Conservation (phyloP, 2,888 invertebrate genomes). For the Acanthosepion pharaonis region DNA sequence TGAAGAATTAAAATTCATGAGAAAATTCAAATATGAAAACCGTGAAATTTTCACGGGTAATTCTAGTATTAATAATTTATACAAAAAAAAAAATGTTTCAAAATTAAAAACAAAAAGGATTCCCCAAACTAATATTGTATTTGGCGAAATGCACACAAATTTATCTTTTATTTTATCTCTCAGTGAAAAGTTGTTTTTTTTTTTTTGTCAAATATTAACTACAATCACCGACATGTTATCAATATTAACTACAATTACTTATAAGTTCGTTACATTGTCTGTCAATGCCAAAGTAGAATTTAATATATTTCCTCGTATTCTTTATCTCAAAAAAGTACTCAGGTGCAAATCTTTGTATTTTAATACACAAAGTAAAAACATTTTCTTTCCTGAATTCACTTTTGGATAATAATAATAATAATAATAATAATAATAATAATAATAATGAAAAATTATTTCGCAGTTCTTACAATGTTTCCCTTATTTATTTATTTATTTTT, state of each 20-base stretch:
- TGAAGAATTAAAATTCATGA: too few relatives aligned
- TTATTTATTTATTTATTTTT: neutral
- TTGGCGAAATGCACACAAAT: neutral
- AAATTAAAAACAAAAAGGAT: too few relatives aligned
- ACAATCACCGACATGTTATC: neutral
- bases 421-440: too few relatives aligned
- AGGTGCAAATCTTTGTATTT: neutral
- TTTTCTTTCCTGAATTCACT: neutral
- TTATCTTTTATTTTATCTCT: neutral
- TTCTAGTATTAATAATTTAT: too few relatives aligned
- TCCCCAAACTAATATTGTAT: neutral
- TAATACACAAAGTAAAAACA: neutral
- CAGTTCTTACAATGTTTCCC: too few relatives aligned
- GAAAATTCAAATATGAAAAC: too few relatives aligned
- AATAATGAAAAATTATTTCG: neutral
- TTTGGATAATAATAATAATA: neutral
- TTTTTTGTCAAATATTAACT: neutral
- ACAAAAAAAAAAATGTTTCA: too few relatives aligned
- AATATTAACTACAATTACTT: too few relatives aligned
- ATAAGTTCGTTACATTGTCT: neutral
- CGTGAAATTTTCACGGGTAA: too few relatives aligned
- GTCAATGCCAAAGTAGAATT: neutral
- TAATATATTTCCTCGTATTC: neutral
- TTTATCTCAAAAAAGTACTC: neutral
- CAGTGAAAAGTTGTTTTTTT: neutral